Evolutionary conservation across 2,113 vertebrate species (phyloP), one percentile per base, ranked within the genome.

Genomic region (Morone saxatilis): DNA sequence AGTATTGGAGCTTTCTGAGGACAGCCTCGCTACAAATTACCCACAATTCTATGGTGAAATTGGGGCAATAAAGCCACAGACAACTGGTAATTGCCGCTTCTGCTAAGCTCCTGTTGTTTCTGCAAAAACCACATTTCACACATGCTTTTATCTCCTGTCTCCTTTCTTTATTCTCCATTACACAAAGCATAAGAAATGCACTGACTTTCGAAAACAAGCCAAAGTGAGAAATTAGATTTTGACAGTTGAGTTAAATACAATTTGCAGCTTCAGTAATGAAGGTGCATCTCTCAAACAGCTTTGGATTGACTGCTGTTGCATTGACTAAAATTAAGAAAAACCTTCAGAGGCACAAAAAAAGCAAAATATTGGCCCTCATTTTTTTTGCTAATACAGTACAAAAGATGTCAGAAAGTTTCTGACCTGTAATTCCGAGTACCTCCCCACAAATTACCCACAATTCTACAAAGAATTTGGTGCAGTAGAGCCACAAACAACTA

Each of bases 151-250:
- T 78, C 36, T 40, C 13, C 17, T 66, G 31, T 31, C 57, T 84
- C 48, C 38, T 47, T 68, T 31, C n/a, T 45, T 50, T 4, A 48
- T 38, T 56, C 40, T 1, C 71, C 17, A 53, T 86, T 63, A 82
- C 71, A 5, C 20, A 1, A 65, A 17, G 12, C 36, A 25, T 69
- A 60, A 76, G 45, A 85, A 76, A 80, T 31, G 31, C 31, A 31
- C 31, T 81, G 78, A 16, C 68, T 86, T 86, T 78, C 38, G 68
- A 72, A 86, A 70, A 82, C 67, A 14, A 13, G 45, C 45, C 12
- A 40, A 74, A n/a, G 36, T 50, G 57, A 70, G 9, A 38, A 59
- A 81, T 88, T n/a, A 5, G 7, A 50, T 51, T 71, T 51, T 43
- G 51, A 61, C 50, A 61, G 16, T 19, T 11, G 16, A 19, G 20